Evolutionary conservation across 2,888 invertebrate species (phyloP), one percentile per base, ranked within the genome.

Genomic region (Pyrrhosoma nymphula): DNA sequence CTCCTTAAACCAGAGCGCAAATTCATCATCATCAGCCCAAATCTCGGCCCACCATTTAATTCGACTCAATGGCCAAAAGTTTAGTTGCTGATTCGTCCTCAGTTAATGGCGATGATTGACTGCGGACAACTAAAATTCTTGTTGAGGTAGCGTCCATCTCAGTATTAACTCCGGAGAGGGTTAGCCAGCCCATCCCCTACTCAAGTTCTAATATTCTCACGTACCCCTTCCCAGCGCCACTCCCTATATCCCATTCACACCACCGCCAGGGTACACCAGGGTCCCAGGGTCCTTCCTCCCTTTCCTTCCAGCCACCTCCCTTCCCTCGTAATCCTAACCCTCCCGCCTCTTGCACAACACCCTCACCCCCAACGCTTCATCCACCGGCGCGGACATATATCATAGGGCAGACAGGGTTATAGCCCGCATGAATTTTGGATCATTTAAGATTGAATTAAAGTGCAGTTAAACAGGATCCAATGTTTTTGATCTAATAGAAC

Each of bases 391-490:
- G 47, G 63, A 39, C 16, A 82, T 95, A 91, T 95, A 95, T 95
- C 95, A 95, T 91, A 60, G 91, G 75, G 95, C 91, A 55, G 95
- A 95, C 95, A 95, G 95, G 82, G 91, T 95, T 95, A 95, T 95
- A 91, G 95, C 90, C 91, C 35, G n/a, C 95, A 95, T 95, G 95
- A 95, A 95, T 95, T 95, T 95, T 95, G 95, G 91, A 95, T 95
- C 91, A 75, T 95, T 95, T 96, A 95, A 96, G 96, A 96, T 96
- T 96, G 96, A 96, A 96, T 96, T 96, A 96, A 96, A 96, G 96
- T 96, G 96, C 96, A 96, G 96, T 96, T 96, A 96, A 96, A 95
- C 95, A 90, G 95, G 88, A 95, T 95, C 95, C 95, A 95, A 95
- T 95, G 95, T 95, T 95, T 95, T 95, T 95, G 95, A 95, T 95